Base-by-base conservation (phyloP, 2,797 vertebrate species). In the Liasis olivaceus region DNA sequence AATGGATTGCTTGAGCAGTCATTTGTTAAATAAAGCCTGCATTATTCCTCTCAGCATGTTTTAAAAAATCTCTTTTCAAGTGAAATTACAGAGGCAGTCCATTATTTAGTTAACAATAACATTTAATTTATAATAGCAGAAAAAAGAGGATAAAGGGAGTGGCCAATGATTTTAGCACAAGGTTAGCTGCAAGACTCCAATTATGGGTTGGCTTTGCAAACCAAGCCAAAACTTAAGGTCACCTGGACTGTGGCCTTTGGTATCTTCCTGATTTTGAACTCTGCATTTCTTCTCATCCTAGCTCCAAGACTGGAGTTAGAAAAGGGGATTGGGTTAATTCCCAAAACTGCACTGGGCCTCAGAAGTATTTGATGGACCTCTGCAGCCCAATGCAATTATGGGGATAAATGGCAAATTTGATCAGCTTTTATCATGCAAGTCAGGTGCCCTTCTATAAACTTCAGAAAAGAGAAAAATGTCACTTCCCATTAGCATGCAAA, bases 1-100 rank as follows among this genome's bases (percentile, higher is more conserved):
- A 95, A 95, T 85, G 91, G 89, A 92, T 54, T 92, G 56, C 36
- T 92, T 94, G 72, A 42, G 85, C 4, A 92, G 58, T 0, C 85
- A 88, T 92, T 88, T n/a, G 93, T 94, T 93, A 36, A 92, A 90
- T 3, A 91, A 60, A 62, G 93, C 26, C 24, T 63, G 54, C 31
- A 93, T 94, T 94, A 85, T 63, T 94, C 86, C 17, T 90, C 63
- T 72, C 72, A 85, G 91, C 85, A 2, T 17, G 87, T 0, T 0
- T 54, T 90, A 36, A 63, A 15, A 91, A 62, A 14, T 42, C 86
- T 42, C n/a, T 58, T 11, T 87, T 91, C 91, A 54, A 81, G 77
- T 92, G 88, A 88, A 94, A 92, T 85, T 86, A 36, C 31, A 85
- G 91, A 89, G 86, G 9, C 84, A 24, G 1, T 63, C 3, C 14